A percentile compares a stretch with the other conserved stretches of the same genome.
These are phyloP conservation scores for Eulemur coronatus DNA, from an alignment of 2,797 vertebrate species.

Conservation along the genomic window DNA sequence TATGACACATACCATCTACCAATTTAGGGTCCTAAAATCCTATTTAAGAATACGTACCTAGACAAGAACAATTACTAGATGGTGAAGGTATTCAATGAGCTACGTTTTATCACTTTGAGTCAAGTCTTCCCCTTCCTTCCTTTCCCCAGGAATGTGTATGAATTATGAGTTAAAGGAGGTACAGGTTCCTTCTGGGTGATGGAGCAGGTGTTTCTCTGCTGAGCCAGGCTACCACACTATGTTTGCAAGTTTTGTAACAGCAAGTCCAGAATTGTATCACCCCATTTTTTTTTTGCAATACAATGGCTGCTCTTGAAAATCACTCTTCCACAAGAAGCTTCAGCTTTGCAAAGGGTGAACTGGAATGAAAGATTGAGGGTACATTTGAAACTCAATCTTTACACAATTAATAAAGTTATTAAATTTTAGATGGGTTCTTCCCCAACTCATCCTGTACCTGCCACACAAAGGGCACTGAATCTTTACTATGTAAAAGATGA, in stretches of 20 bases:
- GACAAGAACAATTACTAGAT: neutral
- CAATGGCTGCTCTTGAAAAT: neutral
- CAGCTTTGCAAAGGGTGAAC: neutral
- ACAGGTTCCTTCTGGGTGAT: neutral
- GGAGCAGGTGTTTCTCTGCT: neutral
- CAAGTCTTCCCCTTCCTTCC: too few species aligned
- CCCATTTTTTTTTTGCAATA: neutral
- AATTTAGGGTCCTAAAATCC: neutral
- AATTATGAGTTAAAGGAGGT: neutral
- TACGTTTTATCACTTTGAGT: neutral
- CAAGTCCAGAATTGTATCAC: neutral
- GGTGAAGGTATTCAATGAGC: neutral
- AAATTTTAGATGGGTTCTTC: neutral
- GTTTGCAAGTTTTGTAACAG: neutral
- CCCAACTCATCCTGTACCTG: neutral
- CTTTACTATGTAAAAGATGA: neutral
- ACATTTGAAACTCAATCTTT: neutral
- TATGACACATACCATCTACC: neutral
- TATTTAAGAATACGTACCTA: neutral
- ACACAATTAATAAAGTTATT: neutral
- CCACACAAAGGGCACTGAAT: neutral
- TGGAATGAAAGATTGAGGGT: neutral
- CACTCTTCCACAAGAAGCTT: neutral
- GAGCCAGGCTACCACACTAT: fast-evolving
- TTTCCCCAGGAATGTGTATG: neutral